These are phyloP conservation scores for Macrosteles quadrilineatus DNA, from an alignment of 1,140 invertebrate genomes.

Conservation along the genomic window DNA sequence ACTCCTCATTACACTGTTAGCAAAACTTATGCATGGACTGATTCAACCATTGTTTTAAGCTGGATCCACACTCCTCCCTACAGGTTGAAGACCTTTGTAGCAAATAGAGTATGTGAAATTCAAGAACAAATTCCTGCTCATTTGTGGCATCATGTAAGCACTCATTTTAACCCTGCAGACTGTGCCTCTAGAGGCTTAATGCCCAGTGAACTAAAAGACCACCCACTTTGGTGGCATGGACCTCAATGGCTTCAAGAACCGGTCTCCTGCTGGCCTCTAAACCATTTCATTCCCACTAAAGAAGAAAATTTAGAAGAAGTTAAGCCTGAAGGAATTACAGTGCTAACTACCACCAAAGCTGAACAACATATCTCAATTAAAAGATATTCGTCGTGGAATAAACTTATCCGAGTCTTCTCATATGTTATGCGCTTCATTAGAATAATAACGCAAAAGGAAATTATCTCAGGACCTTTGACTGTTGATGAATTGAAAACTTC, in stretches of 20 bases:
- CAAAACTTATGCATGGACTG: constrained; percentile 17
- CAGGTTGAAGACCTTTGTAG: constrained; percentile 24
- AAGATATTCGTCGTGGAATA: no score
- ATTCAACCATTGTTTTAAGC: constrained; percentile 30
- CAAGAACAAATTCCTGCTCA: neutral
- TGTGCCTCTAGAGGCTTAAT: constrained; percentile 40
- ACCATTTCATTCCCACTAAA: no score
- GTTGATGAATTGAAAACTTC: no score
- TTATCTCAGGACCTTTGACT: no score
- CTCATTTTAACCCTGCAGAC: constrained; percentile 44
- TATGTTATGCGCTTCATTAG: no score
- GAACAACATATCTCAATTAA: no score
- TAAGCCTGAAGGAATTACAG: no score
- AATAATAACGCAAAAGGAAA: no score
- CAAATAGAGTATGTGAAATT: constrained; percentile 24
- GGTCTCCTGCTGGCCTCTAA: neutral
- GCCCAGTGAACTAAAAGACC: constrained; percentile 4
- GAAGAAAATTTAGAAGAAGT: no score
- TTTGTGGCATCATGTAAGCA: constrained; percentile 39
- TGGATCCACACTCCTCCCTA: constrained; percentile 30
- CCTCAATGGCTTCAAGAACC: neutral
- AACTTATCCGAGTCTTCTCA: no score
- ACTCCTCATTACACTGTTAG: neutral
- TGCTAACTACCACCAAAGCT: no score
- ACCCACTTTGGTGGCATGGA: constrained; percentile 34